Conservation (phyloP, 2,888 invertebrate genomes). For the Polietes domitor region DNA sequence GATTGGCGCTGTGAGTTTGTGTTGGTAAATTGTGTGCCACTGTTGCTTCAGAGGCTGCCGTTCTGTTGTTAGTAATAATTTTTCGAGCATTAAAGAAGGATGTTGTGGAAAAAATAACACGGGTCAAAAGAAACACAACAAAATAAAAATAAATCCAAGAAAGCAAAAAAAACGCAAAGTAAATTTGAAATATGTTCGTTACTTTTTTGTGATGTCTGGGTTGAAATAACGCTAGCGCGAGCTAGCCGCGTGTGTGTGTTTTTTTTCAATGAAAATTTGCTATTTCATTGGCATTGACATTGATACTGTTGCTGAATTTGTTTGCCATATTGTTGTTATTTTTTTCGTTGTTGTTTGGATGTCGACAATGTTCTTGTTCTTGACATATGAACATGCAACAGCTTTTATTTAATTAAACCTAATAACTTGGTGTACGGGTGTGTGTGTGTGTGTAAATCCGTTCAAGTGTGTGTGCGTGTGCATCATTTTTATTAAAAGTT, state of each 20-base stretch:
- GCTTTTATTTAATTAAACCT: background rate
- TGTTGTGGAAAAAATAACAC: background rate
- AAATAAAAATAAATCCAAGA: background rate
- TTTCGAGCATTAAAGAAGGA: constrained; percentile 28
- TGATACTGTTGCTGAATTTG: constrained; percentile 3
- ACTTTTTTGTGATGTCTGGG: background rate
- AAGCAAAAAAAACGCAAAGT: background rate
- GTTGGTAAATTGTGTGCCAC: background rate
- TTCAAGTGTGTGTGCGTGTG: background rate
- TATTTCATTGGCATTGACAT: constrained; percentile 31
- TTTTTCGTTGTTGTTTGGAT: too few species aligned
- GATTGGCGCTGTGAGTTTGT: background rate
- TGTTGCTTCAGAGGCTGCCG: constrained; percentile 20
- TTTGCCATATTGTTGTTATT: too few species aligned
- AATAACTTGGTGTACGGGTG: background rate
- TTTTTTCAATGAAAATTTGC: background rate
- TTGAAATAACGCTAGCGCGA: background rate
- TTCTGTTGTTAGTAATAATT: constrained; percentile 45
- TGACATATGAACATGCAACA: background rate
- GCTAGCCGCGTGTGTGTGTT: background rate
- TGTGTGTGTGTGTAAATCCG: background rate
- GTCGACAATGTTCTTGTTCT: too few species aligned
- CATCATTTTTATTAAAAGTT: background rate
- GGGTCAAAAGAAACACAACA: background rate
- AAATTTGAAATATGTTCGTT: background rate